Percentiles rank a stretch among this genome's conserved stretches.
These are phyloP conservation scores for Sceliomorpha sp. DNA, from an alignment of 2,888 invertebrate species.

Conservation along the genomic window DNA sequence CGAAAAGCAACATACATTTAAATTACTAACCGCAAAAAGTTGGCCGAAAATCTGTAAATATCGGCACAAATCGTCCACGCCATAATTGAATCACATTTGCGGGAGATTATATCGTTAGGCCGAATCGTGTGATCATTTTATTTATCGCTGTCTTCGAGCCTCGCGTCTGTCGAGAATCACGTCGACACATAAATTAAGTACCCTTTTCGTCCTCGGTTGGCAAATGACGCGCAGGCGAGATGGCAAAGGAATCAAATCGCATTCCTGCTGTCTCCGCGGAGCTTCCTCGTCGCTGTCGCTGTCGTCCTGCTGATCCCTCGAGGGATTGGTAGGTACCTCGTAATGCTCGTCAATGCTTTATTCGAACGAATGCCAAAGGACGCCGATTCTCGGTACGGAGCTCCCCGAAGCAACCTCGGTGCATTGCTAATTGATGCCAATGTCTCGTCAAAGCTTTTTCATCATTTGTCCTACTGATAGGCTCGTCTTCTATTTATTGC, in stretches of 20 bases:
- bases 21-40: too few species aligned
- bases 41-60: conserved; percentile 32
- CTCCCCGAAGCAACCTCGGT: conserved; percentile 39
- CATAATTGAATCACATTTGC: conserved; percentile 54
- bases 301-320: conserved; percentile 52
- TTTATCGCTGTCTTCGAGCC: conserved; percentile 64
- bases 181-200: conserved; percentile 54
- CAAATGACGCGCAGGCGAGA: conserved; percentile 56
- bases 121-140: conserved; percentile 61
- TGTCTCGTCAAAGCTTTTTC: conserved; percentile 42
- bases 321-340: conserved; percentile 38
- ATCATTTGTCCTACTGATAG: conserved; percentile 45
- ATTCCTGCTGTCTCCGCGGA: conserved; percentile 65
- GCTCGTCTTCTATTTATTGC: conserved; percentile 35
- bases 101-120: conserved; percentile 50
- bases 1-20: too few species aligned
- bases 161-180: conserved; percentile 63
- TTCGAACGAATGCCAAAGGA: conserved; percentile 52
- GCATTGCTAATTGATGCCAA: conserved; percentile 47
- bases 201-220: conserved; percentile 54
- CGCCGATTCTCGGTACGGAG: conserved; percentile 48
- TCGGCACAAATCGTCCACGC: conserved; percentile 35
- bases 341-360: conserved; percentile 40
- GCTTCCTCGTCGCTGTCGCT: conserved; percentile 55
- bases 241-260: conserved; percentile 72